Percentiles rank a stretch among this genome's conserved stretches.
Conservation (phyloP, 2,888 invertebrate species). For the Xestia xanthographa region DNA sequence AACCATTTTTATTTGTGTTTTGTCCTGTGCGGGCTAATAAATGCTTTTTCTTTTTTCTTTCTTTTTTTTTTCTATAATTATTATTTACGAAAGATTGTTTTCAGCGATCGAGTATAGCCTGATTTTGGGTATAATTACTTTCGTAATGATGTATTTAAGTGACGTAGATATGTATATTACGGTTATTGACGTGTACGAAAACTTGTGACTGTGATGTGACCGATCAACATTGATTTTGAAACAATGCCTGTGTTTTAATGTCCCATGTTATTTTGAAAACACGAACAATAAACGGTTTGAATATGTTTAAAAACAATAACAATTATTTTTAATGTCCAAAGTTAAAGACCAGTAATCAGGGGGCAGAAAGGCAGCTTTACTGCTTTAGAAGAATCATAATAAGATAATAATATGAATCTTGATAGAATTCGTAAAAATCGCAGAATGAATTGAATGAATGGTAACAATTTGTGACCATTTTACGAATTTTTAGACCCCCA, state of each 20-base stretch:
- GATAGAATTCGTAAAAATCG: too few relatives aligned
- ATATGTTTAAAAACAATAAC: constrained; percentile 11
- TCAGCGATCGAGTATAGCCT: neutral
- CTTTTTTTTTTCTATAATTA: too few relatives aligned
- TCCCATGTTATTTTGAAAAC: constrained; percentile 1
- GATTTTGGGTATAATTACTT: constrained; percentile 10
- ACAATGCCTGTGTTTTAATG: constrained; percentile 20
- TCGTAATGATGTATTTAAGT: constrained; percentile 3
- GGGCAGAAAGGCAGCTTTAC: neutral
- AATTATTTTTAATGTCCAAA: neutral
- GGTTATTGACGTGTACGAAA: constrained; percentile 11
- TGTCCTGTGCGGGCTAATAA: too few relatives aligned
- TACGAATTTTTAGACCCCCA: neutral
- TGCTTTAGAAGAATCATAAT: neutral
- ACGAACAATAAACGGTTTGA: neutral
- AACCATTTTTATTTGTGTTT: too few relatives aligned
- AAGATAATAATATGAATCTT: too few relatives aligned
- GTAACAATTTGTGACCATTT: too few relatives aligned
- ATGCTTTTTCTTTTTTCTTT: too few relatives aligned
- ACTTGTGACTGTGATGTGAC: neutral
- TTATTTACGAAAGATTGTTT: constrained; percentile 17
- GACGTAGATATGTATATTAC: neutral
- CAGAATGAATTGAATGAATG: too few relatives aligned
- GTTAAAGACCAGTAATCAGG: neutral
- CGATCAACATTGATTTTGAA: constrained; percentile 10